These are phyloP conservation scores for Gasterosteus aculeatus DNA, from an alignment of 2,113 vertebrate genomes.

Conservation along the genomic window DNA sequence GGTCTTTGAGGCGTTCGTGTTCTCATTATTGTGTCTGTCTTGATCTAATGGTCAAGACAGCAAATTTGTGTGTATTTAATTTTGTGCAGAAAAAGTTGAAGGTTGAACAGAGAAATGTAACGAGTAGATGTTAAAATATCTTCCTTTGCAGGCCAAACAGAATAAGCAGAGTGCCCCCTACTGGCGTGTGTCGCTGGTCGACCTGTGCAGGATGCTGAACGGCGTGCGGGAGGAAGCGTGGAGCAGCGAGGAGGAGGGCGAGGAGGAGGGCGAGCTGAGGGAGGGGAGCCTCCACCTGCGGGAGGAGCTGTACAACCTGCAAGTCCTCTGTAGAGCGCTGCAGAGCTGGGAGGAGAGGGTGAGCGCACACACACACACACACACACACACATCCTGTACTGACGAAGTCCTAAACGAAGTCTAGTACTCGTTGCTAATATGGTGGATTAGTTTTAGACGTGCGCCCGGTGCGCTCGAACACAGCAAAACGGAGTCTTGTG, in stretches of 20 bases:
- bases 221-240: slow-evolving; percentile 69
- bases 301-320: slow-evolving; percentile 86
- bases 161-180: slow-evolving; percentile 85
- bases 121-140: too few species aligned
- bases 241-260: slow-evolving; percentile 63
- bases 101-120: too few species aligned
- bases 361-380: slow-evolving; percentile 26
- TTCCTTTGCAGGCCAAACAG: slow-evolving; percentile 67
- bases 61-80: too few species aligned
- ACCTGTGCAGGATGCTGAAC: slow-evolving; percentile 86
- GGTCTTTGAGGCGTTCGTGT: too few species aligned
- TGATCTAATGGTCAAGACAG: neutral
- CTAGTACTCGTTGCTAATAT: too few species aligned
- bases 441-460: too few species aligned
- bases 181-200: slow-evolving; percentile 90
- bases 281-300: slow-evolving; percentile 84
- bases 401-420: too few species aligned
- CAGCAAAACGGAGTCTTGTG: too few species aligned
- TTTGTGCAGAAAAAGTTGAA: neutral
- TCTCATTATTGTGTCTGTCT: neutral
- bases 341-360: slow-evolving; percentile 88
- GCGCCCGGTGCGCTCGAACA: too few species aligned
- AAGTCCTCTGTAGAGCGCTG: slow-evolving; percentile 87
- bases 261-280: slow-evolving; percentile 72
- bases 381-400: neutral